Evolutionary conservation across 92 coral and sea anemone species (phyloP).

Genomic region (Blastomussa wellsi): DNA sequence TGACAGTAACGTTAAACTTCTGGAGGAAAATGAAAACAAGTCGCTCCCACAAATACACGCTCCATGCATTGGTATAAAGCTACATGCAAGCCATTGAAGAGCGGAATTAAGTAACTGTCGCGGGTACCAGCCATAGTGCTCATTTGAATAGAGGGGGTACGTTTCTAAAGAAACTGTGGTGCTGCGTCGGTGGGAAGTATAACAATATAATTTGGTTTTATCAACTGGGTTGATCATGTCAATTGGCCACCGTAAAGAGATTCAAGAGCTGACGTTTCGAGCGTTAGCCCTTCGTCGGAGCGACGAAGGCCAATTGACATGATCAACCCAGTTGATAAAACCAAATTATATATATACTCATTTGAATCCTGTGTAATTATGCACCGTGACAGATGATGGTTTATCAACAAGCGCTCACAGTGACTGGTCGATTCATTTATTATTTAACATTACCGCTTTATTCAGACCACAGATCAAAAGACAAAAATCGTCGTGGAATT

Average conservation of each 20-base stretch:
- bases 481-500: conserved; percentile 39
- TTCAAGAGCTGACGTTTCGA: too few species aligned
- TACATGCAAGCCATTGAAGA: neutral
- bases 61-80: neutral
- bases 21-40: neutral
- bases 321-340: too few species aligned
- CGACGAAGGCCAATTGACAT: too few species aligned
- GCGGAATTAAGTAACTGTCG: neutral
- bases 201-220: too few species aligned
- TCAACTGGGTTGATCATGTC: too few species aligned
- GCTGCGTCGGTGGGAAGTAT: too few species aligned
- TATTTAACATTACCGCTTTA: neutral
- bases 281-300: too few species aligned
- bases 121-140: conserved; percentile 1
- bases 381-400: neutral
- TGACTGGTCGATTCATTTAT: neutral
- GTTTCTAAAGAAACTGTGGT: too few species aligned
- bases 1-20: neutral
- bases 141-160: too few species aligned
- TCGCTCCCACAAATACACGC: neutral
- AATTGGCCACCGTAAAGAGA: too few species aligned
- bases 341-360: too few species aligned
- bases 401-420: neutral
- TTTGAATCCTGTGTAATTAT: neutral
- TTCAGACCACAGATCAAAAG: conserved; percentile 39